Evolutionary conservation across 2,888 invertebrate genomes (phyloP).

Genomic region (Cheilosia variabilis): DNA sequence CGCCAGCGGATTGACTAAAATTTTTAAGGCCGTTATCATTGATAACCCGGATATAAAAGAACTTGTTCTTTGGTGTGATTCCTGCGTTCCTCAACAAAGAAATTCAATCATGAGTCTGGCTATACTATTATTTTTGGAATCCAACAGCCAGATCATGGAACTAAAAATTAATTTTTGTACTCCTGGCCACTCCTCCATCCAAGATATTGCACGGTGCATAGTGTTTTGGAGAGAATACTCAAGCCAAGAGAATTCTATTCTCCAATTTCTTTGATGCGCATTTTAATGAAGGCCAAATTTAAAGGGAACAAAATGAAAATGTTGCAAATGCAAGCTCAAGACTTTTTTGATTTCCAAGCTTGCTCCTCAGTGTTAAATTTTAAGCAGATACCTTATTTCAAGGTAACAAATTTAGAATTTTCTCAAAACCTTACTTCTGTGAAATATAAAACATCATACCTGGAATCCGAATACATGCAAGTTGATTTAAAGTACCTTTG

Average conservation of each 20-base stretch:
- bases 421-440: not conserved
- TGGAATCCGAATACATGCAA: not conserved
- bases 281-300: not conserved
- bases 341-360: slow-evolving; percentile 19
- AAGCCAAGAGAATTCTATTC: slow-evolving; percentile 7
- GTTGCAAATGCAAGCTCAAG: slow-evolving; percentile 7
- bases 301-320: not conserved
- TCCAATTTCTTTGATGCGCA: too few species aligned
- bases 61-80: slow-evolving; percentile 20
- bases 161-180: not conserved
- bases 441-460: slow-evolving; percentile 8
- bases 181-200: slow-evolving; percentile 9
- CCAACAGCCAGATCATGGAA: not conserved
- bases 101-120: slow-evolving; percentile 7
- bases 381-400: slow-evolving; percentile 10
- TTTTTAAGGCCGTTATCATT: not conserved
- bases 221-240: not conserved
- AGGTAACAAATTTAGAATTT: slow-evolving; percentile 7
- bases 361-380: not conserved
- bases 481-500: not conserved
- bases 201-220: not conserved
- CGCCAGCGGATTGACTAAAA: slow-evolving; percentile 2
- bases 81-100: slow-evolving; percentile 10
- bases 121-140: not conserved
- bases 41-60: not conserved